phyloP scores from a whole-genome alignment of 2,797 vertebrate genomes.

The Sebastes glaucus region DNA sequence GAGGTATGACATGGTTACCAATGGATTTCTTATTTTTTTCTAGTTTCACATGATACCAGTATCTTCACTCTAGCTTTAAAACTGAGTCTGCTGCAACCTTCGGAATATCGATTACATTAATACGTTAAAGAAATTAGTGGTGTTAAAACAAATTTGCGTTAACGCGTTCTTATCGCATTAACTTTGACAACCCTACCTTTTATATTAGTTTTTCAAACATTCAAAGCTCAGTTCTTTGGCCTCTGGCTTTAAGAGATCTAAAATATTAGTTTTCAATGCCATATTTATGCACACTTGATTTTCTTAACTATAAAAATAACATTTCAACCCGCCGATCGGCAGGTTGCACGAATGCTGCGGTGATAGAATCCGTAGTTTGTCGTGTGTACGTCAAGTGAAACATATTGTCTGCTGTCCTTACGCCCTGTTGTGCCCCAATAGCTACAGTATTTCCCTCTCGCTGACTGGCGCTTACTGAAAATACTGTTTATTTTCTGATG shows the following conservation, averaged over 20 bases:
- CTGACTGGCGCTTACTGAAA: neutral
- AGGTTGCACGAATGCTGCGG: neutral
- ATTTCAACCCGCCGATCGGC: neutral
- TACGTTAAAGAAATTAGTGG: too few relatives aligned
- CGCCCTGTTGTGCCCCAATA: neutral
- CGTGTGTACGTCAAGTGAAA: neutral
- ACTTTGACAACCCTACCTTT: too few relatives aligned
- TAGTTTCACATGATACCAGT: too few relatives aligned
- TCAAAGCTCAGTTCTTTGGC: neutral
- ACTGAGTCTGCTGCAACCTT: too few relatives aligned
- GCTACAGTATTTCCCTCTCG: neutral
- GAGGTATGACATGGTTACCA: too few relatives aligned
- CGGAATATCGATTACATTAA: too few relatives aligned
- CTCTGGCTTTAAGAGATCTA: neutral
- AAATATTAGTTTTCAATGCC: neutral
- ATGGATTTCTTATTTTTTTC: too few relatives aligned
- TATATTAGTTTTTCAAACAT: neutral
- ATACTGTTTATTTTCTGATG: neutral
- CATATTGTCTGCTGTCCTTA: neutral
- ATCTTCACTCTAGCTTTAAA: too few relatives aligned
- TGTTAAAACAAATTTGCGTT: too few relatives aligned
- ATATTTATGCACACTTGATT: neutral
- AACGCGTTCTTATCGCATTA: too few relatives aligned
- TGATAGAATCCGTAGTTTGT: neutral
- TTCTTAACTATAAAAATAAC: neutral